Evolutionary conservation across 2,888 invertebrate species (phyloP).

Genomic region (Coelopa pilipes): DNA sequence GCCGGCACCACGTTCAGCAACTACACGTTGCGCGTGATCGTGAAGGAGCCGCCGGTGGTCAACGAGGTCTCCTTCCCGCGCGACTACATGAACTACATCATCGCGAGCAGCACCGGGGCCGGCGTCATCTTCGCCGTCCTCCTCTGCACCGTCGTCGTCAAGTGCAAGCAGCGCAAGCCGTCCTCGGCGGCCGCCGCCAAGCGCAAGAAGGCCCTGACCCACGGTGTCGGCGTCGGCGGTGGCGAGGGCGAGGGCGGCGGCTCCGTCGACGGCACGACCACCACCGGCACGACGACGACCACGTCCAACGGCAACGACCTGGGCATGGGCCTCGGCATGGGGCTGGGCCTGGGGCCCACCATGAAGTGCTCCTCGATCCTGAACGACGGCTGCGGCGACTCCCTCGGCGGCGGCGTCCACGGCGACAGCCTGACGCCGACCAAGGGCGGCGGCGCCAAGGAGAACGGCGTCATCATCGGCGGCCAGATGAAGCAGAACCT

Average conservation of each 20-base stretch:
- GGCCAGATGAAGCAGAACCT: constrained; percentile 65
- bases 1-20: constrained; percentile 84
- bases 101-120: constrained; percentile 74
- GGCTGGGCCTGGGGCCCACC: constrained; percentile 65
- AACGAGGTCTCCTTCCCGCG: constrained; percentile 77
- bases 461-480: constrained; percentile 59
- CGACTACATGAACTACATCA: constrained; percentile 77
- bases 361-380: constrained; percentile 69
- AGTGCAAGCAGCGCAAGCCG: constrained; percentile 67
- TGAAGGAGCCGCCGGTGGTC: constrained; percentile 78
- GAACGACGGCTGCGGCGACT: constrained; percentile 53
- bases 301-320: constrained; percentile 51
- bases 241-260: constrained; percentile 37
- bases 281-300: too few relatives aligned
- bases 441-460: constrained; percentile 56
- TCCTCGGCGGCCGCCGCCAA: constrained; percentile 57
- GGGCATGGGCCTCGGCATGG: constrained; percentile 48
- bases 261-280: constrained; percentile 70
- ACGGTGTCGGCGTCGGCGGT: constrained; percentile 48
- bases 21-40: constrained; percentile 81
- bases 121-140: constrained; percentile 74
- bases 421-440: constrained; percentile 59
- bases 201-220: constrained; percentile 72
- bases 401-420: constrained; percentile 46
- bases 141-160: constrained; percentile 75